phyloP scores from a whole-genome alignment of 2,797 vertebrate species.

The Spinus olivaceus region DNA sequence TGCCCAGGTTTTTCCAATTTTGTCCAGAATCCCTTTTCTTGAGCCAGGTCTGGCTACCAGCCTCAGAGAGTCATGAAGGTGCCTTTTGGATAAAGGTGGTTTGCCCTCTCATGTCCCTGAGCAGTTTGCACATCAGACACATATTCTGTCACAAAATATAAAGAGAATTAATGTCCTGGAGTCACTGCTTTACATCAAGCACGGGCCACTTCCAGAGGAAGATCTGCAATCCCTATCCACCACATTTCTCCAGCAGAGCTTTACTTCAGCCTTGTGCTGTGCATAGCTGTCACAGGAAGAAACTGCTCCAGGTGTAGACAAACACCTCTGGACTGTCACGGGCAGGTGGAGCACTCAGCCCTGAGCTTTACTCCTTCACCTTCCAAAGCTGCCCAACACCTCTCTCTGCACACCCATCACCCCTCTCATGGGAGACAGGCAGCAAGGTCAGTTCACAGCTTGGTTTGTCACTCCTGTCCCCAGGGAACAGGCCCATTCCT shows the following conservation, averaged over 20 bases:
- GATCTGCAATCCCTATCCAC: background rate
- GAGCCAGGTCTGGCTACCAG: background rate
- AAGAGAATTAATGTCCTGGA: background rate
- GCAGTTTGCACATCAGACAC: background rate
- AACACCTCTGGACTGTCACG: background rate
- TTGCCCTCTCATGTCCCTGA: background rate
- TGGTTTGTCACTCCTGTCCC: background rate
- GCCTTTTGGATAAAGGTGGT: background rate
- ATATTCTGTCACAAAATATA: background rate
- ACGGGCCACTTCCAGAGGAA: background rate
- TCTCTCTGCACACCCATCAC: background rate
- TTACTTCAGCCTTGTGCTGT: rapidly evolving
- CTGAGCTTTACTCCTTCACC: background rate
- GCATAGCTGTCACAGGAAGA: background rate
- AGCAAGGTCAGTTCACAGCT: background rate
- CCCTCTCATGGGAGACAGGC: background rate
- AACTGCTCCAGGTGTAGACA: background rate
- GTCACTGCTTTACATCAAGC: background rate
- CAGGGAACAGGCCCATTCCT: background rate
- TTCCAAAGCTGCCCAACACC: background rate
- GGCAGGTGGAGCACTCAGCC: rapidly evolving
- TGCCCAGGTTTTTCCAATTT: background rate
- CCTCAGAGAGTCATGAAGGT: background rate
- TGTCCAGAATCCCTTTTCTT: background rate
- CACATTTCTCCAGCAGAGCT: background rate